A percentile compares a stretch with the other conserved stretches of the same genome.
These are phyloP conservation scores for Andrena cerasifolii DNA, from an alignment of 1,140 invertebrate species.

Conservation along the genomic window DNA sequence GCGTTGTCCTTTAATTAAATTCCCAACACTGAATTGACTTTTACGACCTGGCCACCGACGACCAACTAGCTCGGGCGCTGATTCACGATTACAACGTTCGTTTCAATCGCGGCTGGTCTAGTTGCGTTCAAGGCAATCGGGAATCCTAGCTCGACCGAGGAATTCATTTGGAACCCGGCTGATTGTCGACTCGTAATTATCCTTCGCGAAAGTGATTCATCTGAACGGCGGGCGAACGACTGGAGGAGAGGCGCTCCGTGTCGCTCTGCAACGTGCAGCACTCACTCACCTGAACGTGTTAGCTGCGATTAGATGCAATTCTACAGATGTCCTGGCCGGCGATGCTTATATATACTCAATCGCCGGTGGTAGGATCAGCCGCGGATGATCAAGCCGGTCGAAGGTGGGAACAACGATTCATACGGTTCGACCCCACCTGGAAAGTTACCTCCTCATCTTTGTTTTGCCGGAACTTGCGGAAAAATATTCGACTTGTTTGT, in stretches of 20 bases:
- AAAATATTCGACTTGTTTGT: conserved; percentile 2
- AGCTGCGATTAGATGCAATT: conserved; percentile 43
- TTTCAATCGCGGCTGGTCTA: neutral
- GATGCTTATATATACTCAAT: conserved; percentile 50
- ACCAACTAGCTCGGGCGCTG: too few relatives aligned
- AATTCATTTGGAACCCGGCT: neutral
- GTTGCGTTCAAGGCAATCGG: neutral
- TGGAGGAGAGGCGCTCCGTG: too few relatives aligned
- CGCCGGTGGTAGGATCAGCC: conserved; percentile 37
- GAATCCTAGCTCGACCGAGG: neutral
- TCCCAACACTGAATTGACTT: too few relatives aligned
- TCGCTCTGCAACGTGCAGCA: neutral
- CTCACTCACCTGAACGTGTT: conserved; percentile 48
- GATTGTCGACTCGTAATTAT: too few relatives aligned
- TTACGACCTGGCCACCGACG: neutral
- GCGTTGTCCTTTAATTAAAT: too few relatives aligned
- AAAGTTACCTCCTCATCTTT: conserved; percentile 40
- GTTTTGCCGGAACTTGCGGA: conserved; percentile 8
- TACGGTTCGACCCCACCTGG: conserved; percentile 12
- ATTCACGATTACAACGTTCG: too few relatives aligned
- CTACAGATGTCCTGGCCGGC: conserved; percentile 3
- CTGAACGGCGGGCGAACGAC: neutral
- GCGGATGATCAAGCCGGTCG: neutral
- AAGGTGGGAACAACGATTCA: conserved; percentile 46
- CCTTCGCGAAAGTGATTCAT: neutral